These are phyloP conservation scores for Thomomys bottae DNA, from an alignment of 2,113 vertebrate species.

Conservation along the genomic window DNA sequence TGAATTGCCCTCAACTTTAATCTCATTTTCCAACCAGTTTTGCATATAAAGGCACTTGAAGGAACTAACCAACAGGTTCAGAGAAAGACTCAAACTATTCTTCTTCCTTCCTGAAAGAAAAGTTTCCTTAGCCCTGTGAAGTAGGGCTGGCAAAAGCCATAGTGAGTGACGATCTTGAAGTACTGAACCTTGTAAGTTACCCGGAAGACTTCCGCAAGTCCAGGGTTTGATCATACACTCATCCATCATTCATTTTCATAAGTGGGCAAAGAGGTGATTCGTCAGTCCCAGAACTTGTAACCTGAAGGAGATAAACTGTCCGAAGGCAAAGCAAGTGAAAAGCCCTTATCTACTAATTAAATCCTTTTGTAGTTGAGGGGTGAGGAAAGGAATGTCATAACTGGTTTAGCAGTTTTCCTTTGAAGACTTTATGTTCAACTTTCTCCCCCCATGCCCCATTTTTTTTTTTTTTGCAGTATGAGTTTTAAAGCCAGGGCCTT, in stretches of 20 bases:
- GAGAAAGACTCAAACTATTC: not conserved
- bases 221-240: not conserved
- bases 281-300: not conserved
- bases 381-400: not conserved
- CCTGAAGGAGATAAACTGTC: not conserved
- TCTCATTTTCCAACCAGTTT: not conserved
- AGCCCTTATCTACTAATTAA: not conserved
- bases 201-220: not conserved
- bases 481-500: no score
- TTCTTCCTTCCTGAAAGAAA: not conserved
- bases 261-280: not conserved
- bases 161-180: not conserved
- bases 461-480: no score
- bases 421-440: not conserved
- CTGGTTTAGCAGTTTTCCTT: not conserved
- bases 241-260: not conserved
- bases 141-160: not conserved
- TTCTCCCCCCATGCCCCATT: no score
- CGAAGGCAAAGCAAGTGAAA: not conserved
- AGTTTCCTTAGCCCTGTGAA: not conserved
- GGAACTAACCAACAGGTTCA: not conserved
- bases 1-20: not conserved
- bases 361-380: not conserved
- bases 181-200: no score
- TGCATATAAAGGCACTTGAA: not conserved